Conservation (phyloP, 1,140 invertebrate species). For the Penaeus indicus region DNA sequence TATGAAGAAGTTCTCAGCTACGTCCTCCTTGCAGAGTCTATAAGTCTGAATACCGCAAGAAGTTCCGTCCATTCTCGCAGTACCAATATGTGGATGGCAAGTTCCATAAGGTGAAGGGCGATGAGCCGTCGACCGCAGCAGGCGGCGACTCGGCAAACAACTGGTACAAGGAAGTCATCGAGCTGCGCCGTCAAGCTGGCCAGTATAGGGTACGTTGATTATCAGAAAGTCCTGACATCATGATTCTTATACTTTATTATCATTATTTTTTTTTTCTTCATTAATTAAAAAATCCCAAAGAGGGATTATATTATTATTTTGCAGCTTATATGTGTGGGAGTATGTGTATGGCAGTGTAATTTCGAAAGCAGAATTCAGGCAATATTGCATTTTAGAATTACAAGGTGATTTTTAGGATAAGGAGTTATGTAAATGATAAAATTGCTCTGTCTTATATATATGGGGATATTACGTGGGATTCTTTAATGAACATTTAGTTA, state of each 20-base stretch:
- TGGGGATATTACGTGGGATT: too few species aligned
- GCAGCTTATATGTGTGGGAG: too few species aligned
- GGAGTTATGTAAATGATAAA: too few species aligned
- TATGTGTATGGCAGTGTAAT: too few species aligned
- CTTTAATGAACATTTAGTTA: too few species aligned
- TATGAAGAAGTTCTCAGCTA: not conserved
- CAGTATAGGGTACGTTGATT: slow-evolving; percentile 84
- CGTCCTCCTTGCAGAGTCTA: slow-evolving; percentile 66
- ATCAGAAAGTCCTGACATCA: not conserved
- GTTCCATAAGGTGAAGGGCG: slow-evolving; percentile 76
- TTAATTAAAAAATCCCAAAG: not conserved
- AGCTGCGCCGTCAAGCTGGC: slow-evolving; percentile 89
- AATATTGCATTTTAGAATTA: too few species aligned
- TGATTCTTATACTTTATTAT: not conserved
- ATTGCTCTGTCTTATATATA: too few species aligned
- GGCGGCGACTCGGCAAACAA: slow-evolving; percentile 69
- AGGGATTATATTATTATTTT: too few species aligned
- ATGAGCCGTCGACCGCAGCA: slow-evolving; percentile 69
- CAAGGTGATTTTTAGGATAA: too few species aligned
- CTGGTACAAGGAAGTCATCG: slow-evolving; percentile 88
- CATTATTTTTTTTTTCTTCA: not conserved
- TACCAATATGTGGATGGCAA: slow-evolving; percentile 83
- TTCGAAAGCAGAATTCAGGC: too few species aligned
- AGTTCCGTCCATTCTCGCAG: slow-evolving; percentile 85
- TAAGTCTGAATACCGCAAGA: slow-evolving; percentile 84